Conservation (phyloP, 2,113 vertebrate species). For the Marmota monax region DNA sequence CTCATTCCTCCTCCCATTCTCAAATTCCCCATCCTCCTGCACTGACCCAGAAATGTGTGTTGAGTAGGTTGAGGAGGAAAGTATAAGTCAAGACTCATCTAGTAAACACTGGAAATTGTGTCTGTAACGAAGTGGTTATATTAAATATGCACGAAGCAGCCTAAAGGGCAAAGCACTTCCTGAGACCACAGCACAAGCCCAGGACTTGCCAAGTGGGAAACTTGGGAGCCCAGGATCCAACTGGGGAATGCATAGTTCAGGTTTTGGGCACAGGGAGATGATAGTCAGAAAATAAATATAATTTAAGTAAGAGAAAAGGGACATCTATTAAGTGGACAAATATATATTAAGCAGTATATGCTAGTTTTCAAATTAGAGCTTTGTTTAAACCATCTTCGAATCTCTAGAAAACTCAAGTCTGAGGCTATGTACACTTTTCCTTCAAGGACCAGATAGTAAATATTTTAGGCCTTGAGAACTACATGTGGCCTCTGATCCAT, state of each 20-base stretch:
- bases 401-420: neutral
- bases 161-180: neutral
- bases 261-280: neutral
- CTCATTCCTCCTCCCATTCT: neutral
- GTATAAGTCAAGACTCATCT: neutral
- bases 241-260: neutral
- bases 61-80: neutral
- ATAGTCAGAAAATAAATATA: neutral
- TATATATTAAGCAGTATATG: neutral
- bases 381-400: neutral
- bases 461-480: neutral
- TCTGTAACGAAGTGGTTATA: neutral
- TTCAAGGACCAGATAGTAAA: neutral
- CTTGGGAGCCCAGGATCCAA: neutral
- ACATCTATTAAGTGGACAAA: neutral
- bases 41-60: neutral
- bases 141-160: neutral
- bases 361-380: neutral
- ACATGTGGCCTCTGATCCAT: neutral
- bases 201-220: fast-evolving
- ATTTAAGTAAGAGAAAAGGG: neutral
- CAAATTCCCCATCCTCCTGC: neutral
- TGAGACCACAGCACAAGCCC: neutral
- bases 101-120: neutral
- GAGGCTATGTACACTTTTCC: neutral